Base-by-base conservation (phyloP, 2,113 vertebrate species). In the Myodes glareolus region DNA sequence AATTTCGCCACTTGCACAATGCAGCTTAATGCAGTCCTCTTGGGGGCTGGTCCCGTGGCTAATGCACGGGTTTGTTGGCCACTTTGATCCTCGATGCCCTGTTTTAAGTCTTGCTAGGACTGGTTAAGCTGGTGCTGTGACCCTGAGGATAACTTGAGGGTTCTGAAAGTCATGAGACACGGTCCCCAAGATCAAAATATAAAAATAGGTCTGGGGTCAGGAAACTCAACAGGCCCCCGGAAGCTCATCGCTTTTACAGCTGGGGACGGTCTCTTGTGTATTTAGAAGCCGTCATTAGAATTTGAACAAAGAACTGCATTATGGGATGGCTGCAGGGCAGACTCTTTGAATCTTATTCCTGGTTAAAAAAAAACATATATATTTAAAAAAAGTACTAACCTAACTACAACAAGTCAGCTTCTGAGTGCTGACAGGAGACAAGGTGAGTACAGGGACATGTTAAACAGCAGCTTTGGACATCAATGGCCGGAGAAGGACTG, bases 261-360 rank as follows among this genome's bases (percentile, higher is more conserved):
- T 99, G 98, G 98, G 98, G 98, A 98, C 97, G 97, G 98, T 98
- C 98, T 99, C 98, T 98, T 98, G 98, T 98, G 98, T 99, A 98
- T 98, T 99, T 98, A 98, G 98, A 98, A 98, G 98, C 98, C 91
- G 91, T 98, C 99, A 98, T 99, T 99, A 99, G 98, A 98, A 99
- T 99, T 98, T 98, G 98, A 98, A 98, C 98, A 98, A 98, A 99
- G 98, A 98, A 98, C 96, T 98, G 98, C 98, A 98, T 97, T 97
- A 98, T 99, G 98, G 98, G 98, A 98, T 98, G 97, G 98, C 99
- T 99, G 98, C 98, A 98, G 98, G 99, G 99, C 98, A 99, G 98
- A 94, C 95, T 98, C 98, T 99, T 99, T 99, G 98, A 98, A 98
- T 99, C 98, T 98, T 98, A 98, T 98, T 98, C 97, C 97, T 98